Percentiles rank a stretch among this genome's conserved stretches.
Conservation (phyloP, 2,797 vertebrate species). For the Sorex maritimensis region DNA sequence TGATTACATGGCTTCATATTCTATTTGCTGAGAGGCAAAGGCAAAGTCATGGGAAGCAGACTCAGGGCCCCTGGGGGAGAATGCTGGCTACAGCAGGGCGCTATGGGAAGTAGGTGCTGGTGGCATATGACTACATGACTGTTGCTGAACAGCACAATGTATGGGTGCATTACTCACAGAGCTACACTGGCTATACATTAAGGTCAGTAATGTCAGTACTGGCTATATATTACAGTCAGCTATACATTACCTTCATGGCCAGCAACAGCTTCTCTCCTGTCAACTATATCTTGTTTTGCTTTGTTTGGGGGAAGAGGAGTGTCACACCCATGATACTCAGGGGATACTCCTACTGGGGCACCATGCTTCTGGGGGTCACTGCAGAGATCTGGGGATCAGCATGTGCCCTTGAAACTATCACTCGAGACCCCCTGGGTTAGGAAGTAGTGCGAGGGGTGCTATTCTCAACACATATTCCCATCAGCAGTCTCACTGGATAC, state of each 20-base stretch:
- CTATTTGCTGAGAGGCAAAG: constrained; percentile 19
- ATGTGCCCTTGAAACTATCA: no score
- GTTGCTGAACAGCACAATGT: neutral
- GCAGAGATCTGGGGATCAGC: no score
- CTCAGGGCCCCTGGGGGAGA: no score
- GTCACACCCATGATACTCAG: no score
- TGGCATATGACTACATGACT: neutral
- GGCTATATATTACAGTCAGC: neutral
- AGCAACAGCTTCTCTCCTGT: no score
- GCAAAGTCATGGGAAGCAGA: neutral
- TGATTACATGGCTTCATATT: neutral
- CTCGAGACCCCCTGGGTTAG: no score
- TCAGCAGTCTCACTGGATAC: neutral
- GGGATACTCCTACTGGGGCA: no score
- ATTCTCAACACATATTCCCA: neutral
- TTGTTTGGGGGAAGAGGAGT: no score
- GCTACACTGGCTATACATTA: neutral
- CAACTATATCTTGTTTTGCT: no score
- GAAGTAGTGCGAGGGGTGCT: neutral
- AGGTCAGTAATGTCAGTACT: neutral
- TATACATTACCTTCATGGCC: neutral
- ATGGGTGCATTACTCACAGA: neutral
- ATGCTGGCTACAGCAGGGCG: neutral
- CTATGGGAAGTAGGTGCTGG: neutral
- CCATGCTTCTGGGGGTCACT: no score